Evolutionary conservation across 1,140 invertebrate genomes (phyloP), one percentile per base, ranked within the genome.

Genomic region (Diachasmimorpha longicaudata): DNA sequence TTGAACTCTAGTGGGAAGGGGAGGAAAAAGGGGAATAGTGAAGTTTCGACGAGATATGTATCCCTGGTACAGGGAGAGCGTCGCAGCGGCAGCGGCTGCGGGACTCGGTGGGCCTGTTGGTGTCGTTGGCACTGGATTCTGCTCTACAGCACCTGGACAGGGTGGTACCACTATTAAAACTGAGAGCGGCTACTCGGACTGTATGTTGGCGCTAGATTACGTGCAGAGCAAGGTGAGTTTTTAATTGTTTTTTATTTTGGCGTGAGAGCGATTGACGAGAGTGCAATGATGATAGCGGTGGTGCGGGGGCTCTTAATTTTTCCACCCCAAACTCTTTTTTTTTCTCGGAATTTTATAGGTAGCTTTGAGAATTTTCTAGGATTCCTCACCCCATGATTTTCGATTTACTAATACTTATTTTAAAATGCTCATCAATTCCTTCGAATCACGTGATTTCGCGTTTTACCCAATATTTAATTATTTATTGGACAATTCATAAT

Each of bases 131-230:
- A 88, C 88, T 58, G 86, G 88, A 76, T 89, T 89, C 79, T 89
- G 88, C 80, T 87, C 86, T 16, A 85, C 82, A 72, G 85, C 85
- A 73, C 87, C 87, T 76, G 88, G 87, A 77, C 88, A 89, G 83
- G 86, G 85, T 77, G 84, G 78, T 66, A 86, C 88, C 13, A 91
- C 91, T 9, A 93, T 93, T 84, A 93, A 93, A 85, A 93, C 91
- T 14, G 93, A 93, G 84, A 93, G 91, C 85, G 93, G 93, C 80
- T 93, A 92, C 85, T 93, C 91, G 80, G 93, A 93, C 85, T 93
- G 93, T 84, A 93, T 93, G 93, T 86, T 93, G 70, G 92, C 92
- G 13, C 89, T 93, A 25, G 93, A 93, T 82, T 93, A 93, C 81
- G 92, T 92, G 5, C 92, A 93, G 83, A 92, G 91, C 83, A 93